Evolutionary conservation across 2,113 vertebrate genomes (phyloP).

Genomic region (Nothoprocta pentlandii): DNA sequence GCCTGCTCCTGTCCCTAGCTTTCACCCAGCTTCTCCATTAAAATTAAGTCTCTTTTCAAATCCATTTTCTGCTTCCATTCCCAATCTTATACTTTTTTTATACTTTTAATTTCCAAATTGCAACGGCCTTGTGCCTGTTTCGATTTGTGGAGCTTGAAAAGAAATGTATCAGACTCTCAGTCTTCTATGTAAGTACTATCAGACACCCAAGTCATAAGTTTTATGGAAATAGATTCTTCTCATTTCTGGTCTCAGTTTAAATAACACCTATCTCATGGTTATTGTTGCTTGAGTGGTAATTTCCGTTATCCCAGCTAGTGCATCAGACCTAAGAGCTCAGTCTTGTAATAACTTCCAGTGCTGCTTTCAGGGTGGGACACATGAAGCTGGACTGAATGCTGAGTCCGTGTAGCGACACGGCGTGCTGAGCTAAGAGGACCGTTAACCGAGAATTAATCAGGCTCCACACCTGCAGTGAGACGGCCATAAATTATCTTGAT

Average conservation of each 20-base stretch:
- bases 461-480: background rate
- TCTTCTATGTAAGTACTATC: background rate
- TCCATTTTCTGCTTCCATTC: slow-evolving; percentile 12
- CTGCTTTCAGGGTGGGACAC: background rate
- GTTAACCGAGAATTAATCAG: background rate
- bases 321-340: background rate
- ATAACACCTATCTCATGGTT: background rate
- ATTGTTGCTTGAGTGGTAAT: background rate
- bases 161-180: background rate
- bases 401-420: fast-evolving
- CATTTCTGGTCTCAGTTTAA: background rate
- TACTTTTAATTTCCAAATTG: background rate
- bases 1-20: background rate
- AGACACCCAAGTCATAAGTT: background rate
- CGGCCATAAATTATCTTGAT: background rate
- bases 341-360: background rate
- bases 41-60: slow-evolving; percentile 23
- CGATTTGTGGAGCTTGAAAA: background rate
- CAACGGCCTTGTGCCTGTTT: background rate
- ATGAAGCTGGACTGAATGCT: fast-evolving
- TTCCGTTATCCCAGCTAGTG: background rate
- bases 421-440: background rate
- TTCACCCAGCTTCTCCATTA: slow-evolving; percentile 12
- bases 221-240: background rate
- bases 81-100: background rate